phyloP scores from a whole-genome alignment of 2,888 invertebrate genomes.

The Drosophila subquinaria region DNA sequence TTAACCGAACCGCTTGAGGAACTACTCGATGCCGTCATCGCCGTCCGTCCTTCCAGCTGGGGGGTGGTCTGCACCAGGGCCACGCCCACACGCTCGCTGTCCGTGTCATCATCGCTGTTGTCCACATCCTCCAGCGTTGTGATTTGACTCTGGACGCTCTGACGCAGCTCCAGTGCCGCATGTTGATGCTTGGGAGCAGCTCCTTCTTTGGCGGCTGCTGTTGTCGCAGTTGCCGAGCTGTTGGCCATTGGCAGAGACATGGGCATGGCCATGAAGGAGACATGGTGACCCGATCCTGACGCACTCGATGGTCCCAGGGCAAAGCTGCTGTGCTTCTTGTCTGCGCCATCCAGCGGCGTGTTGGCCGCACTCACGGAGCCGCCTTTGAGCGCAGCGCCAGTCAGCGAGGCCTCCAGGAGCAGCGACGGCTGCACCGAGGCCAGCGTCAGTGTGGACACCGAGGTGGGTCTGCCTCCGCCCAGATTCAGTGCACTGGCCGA shows the following conservation, averaged over 20 bases:
- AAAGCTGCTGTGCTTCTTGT: constrained; percentile 83
- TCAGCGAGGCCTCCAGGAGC: constrained; percentile 56
- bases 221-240: constrained; percentile 71
- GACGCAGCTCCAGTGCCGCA: constrained; percentile 69
- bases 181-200: constrained; percentile 41
- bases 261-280: constrained; percentile 74
- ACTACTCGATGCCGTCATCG: constrained; percentile 60
- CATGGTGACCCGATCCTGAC: constrained; percentile 73
- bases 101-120: constrained; percentile 52
- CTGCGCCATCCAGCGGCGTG: constrained; percentile 61
- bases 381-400: constrained; percentile 40
- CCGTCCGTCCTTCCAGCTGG: constrained; percentile 60
- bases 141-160: constrained; percentile 78
- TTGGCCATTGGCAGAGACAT: constrained; percentile 50
- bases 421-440: constrained; percentile 74
- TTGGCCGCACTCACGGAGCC: constrained; percentile 69
- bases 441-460: constrained; percentile 74
- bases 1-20: constrained; percentile 73
- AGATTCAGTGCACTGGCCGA: constrained; percentile 58
- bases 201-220: constrained; percentile 41
- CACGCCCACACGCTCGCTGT: constrained; percentile 60
- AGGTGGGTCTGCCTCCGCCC: constrained; percentile 53
- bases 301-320: constrained; percentile 73
- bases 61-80: constrained; percentile 65
- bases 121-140: constrained; percentile 80